These are phyloP conservation scores for Drosophila paracracens DNA, from an alignment of 2,888 invertebrate species.

Conservation along the genomic window DNA sequence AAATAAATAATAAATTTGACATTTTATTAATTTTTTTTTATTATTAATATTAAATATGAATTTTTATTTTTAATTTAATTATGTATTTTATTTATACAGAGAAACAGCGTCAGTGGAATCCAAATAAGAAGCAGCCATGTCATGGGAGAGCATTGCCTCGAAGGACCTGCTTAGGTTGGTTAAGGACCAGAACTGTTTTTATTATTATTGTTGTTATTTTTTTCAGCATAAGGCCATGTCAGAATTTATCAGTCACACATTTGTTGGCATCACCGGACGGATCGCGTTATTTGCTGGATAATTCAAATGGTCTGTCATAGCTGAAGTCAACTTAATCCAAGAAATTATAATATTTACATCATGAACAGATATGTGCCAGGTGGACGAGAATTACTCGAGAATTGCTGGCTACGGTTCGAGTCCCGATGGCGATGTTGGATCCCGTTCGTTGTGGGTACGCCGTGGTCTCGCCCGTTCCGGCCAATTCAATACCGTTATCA, in stretches of 20 bases:
- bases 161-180: constrained; percentile 91
- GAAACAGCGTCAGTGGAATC: not conserved
- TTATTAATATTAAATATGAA: not conserved
- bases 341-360: not conserved
- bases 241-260: constrained; percentile 93
- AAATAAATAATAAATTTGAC: not conserved
- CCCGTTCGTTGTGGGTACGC: constrained; percentile 81
- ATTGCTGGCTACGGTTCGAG: constrained; percentile 84
- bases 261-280: constrained; percentile 93
- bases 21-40: not conserved
- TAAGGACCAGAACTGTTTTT: constrained; percentile 30
- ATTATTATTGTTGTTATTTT: not conserved
- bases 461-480: constrained; percentile 72
- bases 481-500: constrained; percentile 86
- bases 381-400: constrained; percentile 84
- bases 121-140: constrained; percentile 86
- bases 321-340: not conserved
- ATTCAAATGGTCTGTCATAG: constrained; percentile 86
- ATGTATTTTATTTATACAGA: not conserved
- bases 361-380: constrained; percentile 78
- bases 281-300: constrained; percentile 91
- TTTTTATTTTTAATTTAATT: not conserved
- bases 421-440: constrained; percentile 72
- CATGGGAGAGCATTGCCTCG: constrained; percentile 94
- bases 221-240: constrained; percentile 89